Base-by-base conservation (phyloP, 2,888 invertebrate genomes). In the Dermolepida albohirtum region DNA sequence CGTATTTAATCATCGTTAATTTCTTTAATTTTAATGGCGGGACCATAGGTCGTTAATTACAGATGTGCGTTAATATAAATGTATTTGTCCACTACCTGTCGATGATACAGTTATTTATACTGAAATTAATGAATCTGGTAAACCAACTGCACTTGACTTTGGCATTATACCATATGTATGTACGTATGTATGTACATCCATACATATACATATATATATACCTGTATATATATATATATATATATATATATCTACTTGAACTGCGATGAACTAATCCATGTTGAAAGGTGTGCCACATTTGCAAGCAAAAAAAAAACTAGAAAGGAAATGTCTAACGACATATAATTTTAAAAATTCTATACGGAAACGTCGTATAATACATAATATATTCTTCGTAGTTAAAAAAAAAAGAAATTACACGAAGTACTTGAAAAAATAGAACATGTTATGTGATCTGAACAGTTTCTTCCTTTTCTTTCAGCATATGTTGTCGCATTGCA, bases 101-200 rank as follows among this genome's bases (percentile, higher is more conserved):
- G 57, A 54, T 70, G 70, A 71, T 71, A 70, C 70, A 71, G 72
- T 70, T 71, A 72, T 71, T 72, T 71, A 70, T 68, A 66, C 39
- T 47, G 14, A 22, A 67, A 64, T 63, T 69, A 72, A 72, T 68
- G 59, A 62, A 47, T 47, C 17, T 17, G 49, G 10, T 34, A 16
- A 27, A 10, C 14, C 17, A 43, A n/a, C n/a, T n/a, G 65, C 44
- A 54, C 52, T 54, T 43, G 52, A 52, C 43, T 64, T 52, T 52
- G 14, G 29, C n/a, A 43, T 52, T 64, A 52, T 43, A 27, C 44
- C n/a, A n/a, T n/a, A 27, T 5, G 22, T 22, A 22, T 22, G 22
- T 1, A 2, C 22, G 22, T 22, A 22, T 22, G 22, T 22, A 22
- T 22, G 4, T 22, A 22, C 4, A 22, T 22, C 22, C 22, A 22